Base-by-base conservation (phyloP, 2,888 invertebrate genomes). In the Phrixothrix hirtus region DNA sequence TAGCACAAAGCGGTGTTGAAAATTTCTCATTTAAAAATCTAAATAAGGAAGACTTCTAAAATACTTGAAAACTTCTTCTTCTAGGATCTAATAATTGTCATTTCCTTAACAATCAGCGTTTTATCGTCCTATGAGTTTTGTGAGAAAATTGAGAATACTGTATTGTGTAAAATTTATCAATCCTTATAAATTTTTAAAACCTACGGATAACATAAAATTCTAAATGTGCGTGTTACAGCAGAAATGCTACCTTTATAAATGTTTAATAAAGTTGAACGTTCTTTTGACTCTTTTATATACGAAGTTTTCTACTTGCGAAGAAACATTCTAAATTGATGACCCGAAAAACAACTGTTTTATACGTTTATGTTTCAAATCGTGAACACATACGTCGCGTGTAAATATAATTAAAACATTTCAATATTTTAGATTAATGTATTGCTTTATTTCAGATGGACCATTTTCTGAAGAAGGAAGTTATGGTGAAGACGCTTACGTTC, bases 381-480 rank as follows among this genome's bases (percentile, higher is more conserved):
- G n/a, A n/a, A n/a, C n/a, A n/a, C 39, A 37, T 35, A 51, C 34
- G 38, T 45, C 44, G 35, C 39, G 35, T 45, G 53, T 36, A 42
- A 35, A 39, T 32, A 38, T 37, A 42, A n/a, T 14, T 43, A 31
- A 15, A 12, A 31, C 12, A 21, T n/a, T 27, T 5, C 10, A 6
- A 21, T 7, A 37, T 2, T 17, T 45, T 15, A 32, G 26, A 41
- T 42, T 53, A 47, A 49, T 48, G 42, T 48, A 45, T 54, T 39
- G n/a, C 49, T 50, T 36, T 50, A 50, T 55, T 55, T 55, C 55
- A 55, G 55, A 55, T 55, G 55, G 55, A 44, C 15, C 37, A 26
- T 35, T 41, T 26, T 26, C 15, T 15, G 31, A 55, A 50, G 44
- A 55, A 46, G 32, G 42, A 46, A 42, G 44, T 30, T 31, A 14